Percentiles rank a stretch among this genome's conserved stretches.
Evolutionary conservation across 2,797 vertebrate genomes (phyloP).

Genomic region (Bradypus variegatus): DNA sequence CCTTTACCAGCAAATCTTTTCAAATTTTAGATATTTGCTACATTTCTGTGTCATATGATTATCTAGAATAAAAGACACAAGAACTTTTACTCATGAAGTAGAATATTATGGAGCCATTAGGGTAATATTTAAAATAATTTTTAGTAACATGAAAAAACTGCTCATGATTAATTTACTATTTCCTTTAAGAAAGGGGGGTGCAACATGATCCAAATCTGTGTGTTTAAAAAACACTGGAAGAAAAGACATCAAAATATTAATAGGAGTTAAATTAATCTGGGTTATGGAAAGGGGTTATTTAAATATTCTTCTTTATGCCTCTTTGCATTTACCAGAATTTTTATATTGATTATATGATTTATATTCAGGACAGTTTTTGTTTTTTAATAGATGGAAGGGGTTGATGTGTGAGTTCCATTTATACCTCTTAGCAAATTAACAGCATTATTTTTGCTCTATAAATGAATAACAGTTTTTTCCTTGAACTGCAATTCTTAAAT

Average conservation of each 20-base stretch:
- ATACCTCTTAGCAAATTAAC: slow-evolving; percentile 40
- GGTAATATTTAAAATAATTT: slow-evolving; percentile 10
- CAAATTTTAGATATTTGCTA: slow-evolving; percentile 24
- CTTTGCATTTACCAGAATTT: slow-evolving; percentile 36
- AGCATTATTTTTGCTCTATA: neutral
- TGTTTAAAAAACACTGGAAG: slow-evolving; percentile 10
- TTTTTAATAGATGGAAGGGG: neutral
- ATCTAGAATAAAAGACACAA: slow-evolving; percentile 27
- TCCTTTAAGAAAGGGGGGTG: neutral
- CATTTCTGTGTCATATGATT: slow-evolving; percentile 16
- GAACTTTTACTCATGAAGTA: slow-evolving; percentile 30
- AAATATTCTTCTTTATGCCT: slow-evolving; percentile 23
- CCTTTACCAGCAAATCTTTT: slow-evolving; percentile 26
- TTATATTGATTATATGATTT: slow-evolving; percentile 18
- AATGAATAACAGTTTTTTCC: neutral
- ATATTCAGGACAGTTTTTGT: neutral
- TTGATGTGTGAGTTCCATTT: slow-evolving; percentile 42
- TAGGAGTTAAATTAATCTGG: neutral
- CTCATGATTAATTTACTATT: neutral
- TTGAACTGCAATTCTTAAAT: slow-evolving; percentile 34
- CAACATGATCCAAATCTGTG: slow-evolving; percentile 11
- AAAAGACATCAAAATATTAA: slow-evolving; percentile 11
- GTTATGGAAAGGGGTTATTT: neutral
- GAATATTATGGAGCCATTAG: neutral
- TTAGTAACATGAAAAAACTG: slow-evolving; percentile 36